phyloP scores from a whole-genome alignment of 2,888 invertebrate genomes.

The Harmothoe impar region DNA sequence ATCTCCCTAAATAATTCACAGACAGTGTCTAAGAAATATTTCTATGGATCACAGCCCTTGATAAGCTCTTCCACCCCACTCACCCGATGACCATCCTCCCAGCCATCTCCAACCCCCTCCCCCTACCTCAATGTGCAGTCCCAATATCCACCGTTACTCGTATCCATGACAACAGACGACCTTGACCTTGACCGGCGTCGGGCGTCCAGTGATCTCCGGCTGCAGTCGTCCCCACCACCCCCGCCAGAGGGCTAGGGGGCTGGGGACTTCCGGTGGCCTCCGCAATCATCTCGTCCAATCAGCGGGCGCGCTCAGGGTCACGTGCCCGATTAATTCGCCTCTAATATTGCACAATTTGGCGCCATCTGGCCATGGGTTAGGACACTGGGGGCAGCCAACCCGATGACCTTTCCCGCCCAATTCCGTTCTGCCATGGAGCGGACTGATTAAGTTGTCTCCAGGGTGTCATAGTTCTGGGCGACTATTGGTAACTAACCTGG shows the following conservation, averaged over 20 bases:
- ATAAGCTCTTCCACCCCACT: neutral
- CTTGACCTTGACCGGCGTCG: neutral
- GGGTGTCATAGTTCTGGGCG: neutral
- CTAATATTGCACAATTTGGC: constrained; percentile 39
- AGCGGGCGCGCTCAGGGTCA: neutral
- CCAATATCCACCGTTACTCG: neutral
- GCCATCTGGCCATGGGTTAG: constrained; percentile 3
- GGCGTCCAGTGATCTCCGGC: neutral
- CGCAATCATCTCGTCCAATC: constrained; percentile 39
- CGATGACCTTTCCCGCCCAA: constrained; percentile 6
- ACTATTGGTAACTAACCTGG: constrained; percentile 22
- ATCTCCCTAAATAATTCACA: no score
- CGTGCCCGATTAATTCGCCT: constrained; percentile 4
- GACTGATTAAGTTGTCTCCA: constrained; percentile 34
- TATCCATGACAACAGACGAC: constrained; percentile 19
- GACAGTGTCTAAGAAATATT: no score
- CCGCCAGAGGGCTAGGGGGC: constrained; percentile 22
- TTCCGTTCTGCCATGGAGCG: constrained; percentile 7
- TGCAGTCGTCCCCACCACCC: neutral
- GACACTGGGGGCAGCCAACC: neutral
- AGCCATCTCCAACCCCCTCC: neutral
- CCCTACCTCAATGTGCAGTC: neutral
- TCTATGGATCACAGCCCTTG: no score
- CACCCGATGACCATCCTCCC: neutral
- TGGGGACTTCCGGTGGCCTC: neutral